A percentile compares a stretch with the other conserved stretches of the same genome.
Evolutionary conservation across 2,888 invertebrate genomes (phyloP).

Genomic region (Rotaria magnacalcarata): DNA sequence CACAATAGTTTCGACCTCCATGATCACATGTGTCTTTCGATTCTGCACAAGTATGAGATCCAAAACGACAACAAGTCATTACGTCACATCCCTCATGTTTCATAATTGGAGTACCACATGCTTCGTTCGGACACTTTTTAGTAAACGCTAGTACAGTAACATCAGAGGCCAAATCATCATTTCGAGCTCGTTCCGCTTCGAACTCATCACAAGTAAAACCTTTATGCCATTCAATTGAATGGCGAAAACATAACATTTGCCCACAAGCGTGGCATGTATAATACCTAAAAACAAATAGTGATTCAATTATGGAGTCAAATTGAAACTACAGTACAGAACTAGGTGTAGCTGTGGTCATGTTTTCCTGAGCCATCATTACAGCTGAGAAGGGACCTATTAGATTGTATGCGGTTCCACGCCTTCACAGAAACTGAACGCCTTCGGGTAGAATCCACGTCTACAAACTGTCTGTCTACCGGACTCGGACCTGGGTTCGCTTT

Average conservation of each 20-base stretch:
- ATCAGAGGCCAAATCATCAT: slow-evolving; percentile 13
- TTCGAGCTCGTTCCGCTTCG: background rate
- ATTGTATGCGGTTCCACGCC: no score
- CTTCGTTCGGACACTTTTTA: background rate
- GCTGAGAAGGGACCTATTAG: no score
- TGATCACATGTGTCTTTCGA: background rate
- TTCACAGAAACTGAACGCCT: no score
- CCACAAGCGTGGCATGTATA: background rate
- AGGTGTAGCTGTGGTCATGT: no score
- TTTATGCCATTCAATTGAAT: slow-evolving; percentile 12
- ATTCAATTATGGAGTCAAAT: no score
- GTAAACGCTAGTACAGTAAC: background rate
- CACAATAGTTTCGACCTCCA: slow-evolving; percentile 21
- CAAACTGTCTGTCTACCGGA: no score
- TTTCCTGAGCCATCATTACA: no score
- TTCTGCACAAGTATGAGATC: background rate
- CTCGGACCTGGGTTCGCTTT: no score
- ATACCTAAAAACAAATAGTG: background rate
- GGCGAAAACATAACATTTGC: background rate
- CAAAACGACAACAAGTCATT: slow-evolving; percentile 4
- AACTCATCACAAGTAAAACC: slow-evolving; percentile 28
- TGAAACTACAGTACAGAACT: no score
- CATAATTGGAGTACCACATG: background rate
- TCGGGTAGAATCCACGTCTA: no score
- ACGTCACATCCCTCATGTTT: slow-evolving; percentile 22